Evolutionary conservation across 2,888 invertebrate species (phyloP), one percentile per base, ranked within the genome.

Genomic region (Tinea semifulvella): DNA sequence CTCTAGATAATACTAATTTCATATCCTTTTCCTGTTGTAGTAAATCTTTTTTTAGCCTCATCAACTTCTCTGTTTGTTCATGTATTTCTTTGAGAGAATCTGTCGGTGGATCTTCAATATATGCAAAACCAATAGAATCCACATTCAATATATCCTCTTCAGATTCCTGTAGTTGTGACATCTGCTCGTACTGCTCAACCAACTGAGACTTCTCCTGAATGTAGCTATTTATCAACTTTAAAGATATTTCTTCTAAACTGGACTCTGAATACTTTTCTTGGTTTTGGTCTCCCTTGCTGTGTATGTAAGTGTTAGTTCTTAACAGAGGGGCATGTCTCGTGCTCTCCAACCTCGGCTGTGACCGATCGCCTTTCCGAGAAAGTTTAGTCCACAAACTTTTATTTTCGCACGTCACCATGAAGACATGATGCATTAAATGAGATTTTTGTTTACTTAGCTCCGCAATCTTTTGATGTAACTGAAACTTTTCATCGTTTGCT

Each of bases 361-460:
- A 18, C 10, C 66, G 76, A 8, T 71, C 68, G 10, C 61, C 50
- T 0, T 60, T 59, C 44, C 69, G 79, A 3, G 88, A 87, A 45
- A 93, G 75, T 56, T 89, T 86, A 46, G 83, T 86, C 93, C 93
- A 93, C 31, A 93, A 68, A 51, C 89, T 88, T 56, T 88, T 87
- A 63, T 93, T 93, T 65, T 93, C 93, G 54, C 85, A 85, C 2
- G 91, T 88, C 7, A 93, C 91, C 90, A 93, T 91, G 54, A 85
- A 86, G 20, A 92, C 84, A 58, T 91, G 91, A 60, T 90, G 89
- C 54, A 87, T 84, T 0, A 93, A 70, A 58, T 91, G 91, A 1
- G 86, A 85, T 58, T 91, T 92, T 60, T 92, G 90, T 55, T 88
- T 88, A 10, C 82, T 85, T 46, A 92, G 70, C 49, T 90, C 88